A percentile compares a stretch with the other conserved stretches of the same genome.
Evolutionary conservation across 2,797 vertebrate genomes (phyloP).

Genomic region (Carcharodon carcharias): DNA sequence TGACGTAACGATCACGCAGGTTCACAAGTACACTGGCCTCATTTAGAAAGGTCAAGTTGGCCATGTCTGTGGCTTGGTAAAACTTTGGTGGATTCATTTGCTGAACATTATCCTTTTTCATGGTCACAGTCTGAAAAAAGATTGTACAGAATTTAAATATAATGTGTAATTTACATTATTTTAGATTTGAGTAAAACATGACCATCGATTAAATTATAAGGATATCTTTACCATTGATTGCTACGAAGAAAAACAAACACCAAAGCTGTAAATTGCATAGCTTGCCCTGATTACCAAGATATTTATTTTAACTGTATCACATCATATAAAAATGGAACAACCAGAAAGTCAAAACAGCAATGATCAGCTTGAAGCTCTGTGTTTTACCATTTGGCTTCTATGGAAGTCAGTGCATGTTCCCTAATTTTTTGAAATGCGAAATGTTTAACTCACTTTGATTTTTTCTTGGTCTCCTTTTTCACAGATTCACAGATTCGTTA

Average conservation of each 20-base stretch:
- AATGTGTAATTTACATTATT: neutral
- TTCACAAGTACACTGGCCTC: constrained; percentile 57
- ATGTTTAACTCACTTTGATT: neutral
- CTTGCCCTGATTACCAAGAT: neutral
- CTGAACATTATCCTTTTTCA: constrained; percentile 55
- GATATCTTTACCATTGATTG: neutral
- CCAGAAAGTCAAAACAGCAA: neutral
- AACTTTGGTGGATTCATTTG: constrained; percentile 61
- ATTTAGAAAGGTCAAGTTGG: constrained; percentile 59
- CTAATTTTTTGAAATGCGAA: neutral
- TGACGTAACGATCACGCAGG: constrained; percentile 50
- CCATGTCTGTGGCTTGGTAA: constrained; percentile 55
- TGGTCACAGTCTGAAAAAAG: constrained; percentile 46
- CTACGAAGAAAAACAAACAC: neutral
- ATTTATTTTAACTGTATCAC: neutral
- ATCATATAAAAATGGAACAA: neutral
- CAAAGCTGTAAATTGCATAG: neutral
- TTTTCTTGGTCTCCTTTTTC: neutral
- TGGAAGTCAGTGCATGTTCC: neutral
- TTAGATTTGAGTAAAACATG: neutral
- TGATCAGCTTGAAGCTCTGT: neutral
- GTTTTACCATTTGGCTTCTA: neutral
- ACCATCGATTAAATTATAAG: neutral
- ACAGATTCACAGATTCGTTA: too few species aligned
- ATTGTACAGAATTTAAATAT: neutral